Base-by-base conservation (phyloP, 2,888 invertebrate species). In the Ecdyonurus torrentis region DNA sequence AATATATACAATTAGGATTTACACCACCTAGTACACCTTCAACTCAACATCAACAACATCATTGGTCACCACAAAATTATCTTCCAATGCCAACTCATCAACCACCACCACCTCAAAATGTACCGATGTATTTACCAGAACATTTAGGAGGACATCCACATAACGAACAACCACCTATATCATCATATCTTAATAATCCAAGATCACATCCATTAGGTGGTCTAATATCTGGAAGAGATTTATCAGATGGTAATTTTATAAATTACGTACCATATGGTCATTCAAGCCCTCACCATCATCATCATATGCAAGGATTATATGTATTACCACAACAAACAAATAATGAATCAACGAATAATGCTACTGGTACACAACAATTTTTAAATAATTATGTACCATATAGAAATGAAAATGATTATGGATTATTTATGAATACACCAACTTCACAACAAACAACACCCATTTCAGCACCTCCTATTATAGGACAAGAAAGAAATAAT, bases 1-100 rank as follows among this genome's bases (percentile, higher is more conserved):
- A 79, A 68, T 82, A 80, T 69, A 77, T 78, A 55, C 79, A 79
- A 64, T 75, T 81, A 65, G 79, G 79, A 2, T 77, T 78, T 66
- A 73, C 76, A 15, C 72, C 75, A 20, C 76, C 75, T 67, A 68
- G 74, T 69, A 67, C 66, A 10, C 64, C 65, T 20, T 65, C 70
- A 7, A 67, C 68, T 5, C 67, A 74, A 7, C 18, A 50, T 18
- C 50, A 10, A 18, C 55, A 55, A 22, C 55, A 55, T n/a, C 55
- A 55, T 20, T 22, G 22, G 55, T 22, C 55, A n/a, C 55, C n/a
- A 7, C 55, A n/a, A 5, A 37, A 15, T 37, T 37, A 37, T 37
- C 37, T 37, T 37, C 37, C 37, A 37, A 37, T 37, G 37, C 15
- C 37, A 15, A 10, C 37, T 37, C 37, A 37, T 15, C 37, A 37